Evolutionary conservation across 37 sponge, comb jelly and placozoan genomes (phyloP).

Genomic region (Ephydatia muelleri): DNA sequence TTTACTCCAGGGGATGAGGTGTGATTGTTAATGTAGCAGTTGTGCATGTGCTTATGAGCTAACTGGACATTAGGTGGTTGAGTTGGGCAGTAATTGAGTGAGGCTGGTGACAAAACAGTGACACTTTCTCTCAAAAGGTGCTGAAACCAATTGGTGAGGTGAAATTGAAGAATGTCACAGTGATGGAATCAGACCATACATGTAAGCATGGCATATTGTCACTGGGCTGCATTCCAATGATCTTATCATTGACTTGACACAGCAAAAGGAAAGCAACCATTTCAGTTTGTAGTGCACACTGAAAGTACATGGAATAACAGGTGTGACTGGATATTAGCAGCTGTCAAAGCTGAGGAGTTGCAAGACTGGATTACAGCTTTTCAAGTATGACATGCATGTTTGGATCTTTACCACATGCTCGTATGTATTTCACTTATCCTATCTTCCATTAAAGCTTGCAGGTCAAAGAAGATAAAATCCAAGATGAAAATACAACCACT

Average conservation of each 20-base stretch:
- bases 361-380: conserved; percentile 86
- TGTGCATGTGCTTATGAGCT: too few species aligned
- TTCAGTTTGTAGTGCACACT: conserved; percentile 79
- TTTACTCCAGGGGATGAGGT: too few species aligned
- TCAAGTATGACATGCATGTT: conserved; percentile 39
- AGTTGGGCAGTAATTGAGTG: too few species aligned
- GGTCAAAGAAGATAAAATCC: neutral
- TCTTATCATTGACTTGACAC: neutral
- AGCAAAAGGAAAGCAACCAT: conserved; percentile 67
- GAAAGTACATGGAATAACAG: conserved; percentile 91
- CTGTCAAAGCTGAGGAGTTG: conserved; percentile 71
- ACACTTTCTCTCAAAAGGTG: neutral
- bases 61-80: too few species aligned
- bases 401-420: too few species aligned
- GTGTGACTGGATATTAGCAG: conserved; percentile 78
- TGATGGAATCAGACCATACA: neutral
- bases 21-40: too few species aligned
- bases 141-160: conserved; percentile 59
- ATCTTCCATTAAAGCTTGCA: neutral
- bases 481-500: too few species aligned
- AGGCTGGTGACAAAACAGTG: neutral
- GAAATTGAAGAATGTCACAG: conserved; percentile 55
- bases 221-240: neutral
- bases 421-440: too few species aligned
- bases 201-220: neutral